Conservation (phyloP, 2,113 vertebrate genomes). For the Malaclemys terrapin region DNA sequence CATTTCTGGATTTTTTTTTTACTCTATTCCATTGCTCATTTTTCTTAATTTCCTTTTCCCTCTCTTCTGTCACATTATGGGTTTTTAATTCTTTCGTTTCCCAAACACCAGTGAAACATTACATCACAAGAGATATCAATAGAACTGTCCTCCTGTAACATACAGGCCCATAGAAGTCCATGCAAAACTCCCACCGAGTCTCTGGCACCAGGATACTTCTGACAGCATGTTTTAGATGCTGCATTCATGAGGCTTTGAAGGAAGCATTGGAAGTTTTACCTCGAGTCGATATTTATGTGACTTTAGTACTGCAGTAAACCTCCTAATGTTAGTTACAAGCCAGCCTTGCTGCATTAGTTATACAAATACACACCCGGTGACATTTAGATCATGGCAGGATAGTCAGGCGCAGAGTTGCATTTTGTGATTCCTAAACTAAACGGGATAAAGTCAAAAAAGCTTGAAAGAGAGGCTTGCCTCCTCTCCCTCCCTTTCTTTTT, state of each 20-base stretch:
- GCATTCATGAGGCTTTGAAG: neutral
- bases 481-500: neutral
- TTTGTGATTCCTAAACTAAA: neutral
- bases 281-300: neutral
- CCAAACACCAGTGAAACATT: neutral
- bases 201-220: neutral
- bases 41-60: neutral
- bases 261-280: neutral
- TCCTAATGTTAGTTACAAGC: neutral
- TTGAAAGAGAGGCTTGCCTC: neutral
- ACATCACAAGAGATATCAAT: neutral
- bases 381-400: neutral
- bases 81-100: neutral
- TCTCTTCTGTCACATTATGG: neutral
- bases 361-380: neutral
- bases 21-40: neutral
- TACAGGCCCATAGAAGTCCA: accelerated
- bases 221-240: neutral
- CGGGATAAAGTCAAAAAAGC: neutral
- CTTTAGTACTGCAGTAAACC: neutral
- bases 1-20: neutral
- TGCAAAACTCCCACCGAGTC: neutral
- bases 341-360: neutral
- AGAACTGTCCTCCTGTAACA: accelerated
- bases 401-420: neutral